Percentiles rank a stretch among this genome's conserved stretches.
Evolutionary conservation across 2,797 vertebrate genomes (phyloP).

Genomic region (Taeniopygia guttata): DNA sequence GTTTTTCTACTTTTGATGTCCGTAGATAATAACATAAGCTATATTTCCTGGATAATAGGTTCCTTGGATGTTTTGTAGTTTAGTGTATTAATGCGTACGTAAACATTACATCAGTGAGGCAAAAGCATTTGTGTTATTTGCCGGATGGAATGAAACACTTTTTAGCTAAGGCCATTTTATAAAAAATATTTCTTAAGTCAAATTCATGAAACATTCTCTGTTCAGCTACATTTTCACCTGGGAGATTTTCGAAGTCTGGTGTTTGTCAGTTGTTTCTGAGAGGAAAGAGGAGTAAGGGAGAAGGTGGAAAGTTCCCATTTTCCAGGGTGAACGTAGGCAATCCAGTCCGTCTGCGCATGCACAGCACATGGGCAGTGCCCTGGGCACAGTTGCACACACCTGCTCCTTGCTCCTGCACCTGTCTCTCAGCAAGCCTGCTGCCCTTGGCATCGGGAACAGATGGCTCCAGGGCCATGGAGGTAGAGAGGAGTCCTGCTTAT

Average conservation of each 20-base stretch:
- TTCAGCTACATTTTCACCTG: neutral
- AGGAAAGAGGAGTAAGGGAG: neutral
- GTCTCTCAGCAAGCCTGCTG: neutral
- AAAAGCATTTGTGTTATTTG: neutral
- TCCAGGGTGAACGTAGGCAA: rapidly evolving
- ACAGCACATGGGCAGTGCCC: rapidly evolving
- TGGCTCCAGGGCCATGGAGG: neutral
- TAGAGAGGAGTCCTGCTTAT: neutral
- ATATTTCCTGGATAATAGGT: neutral
- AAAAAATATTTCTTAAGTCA: neutral
- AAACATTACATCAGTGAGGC: neutral
- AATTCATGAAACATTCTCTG: neutral
- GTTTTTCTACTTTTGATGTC: neutral
- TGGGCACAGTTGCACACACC: neutral
- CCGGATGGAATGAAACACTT: neutral
- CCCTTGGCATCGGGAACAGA: neutral
- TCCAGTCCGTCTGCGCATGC: rapidly evolving
- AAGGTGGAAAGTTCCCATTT: neutral
- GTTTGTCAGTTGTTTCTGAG: neutral
- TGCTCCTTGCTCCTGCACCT: neutral
- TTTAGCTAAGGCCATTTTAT: neutral
- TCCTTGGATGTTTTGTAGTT: neutral
- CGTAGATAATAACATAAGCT: neutral
- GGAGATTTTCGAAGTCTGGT: neutral
- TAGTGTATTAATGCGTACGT: neutral